Conservation (phyloP, 2,113 vertebrate genomes). For the Sebastes fasciatus region DNA sequence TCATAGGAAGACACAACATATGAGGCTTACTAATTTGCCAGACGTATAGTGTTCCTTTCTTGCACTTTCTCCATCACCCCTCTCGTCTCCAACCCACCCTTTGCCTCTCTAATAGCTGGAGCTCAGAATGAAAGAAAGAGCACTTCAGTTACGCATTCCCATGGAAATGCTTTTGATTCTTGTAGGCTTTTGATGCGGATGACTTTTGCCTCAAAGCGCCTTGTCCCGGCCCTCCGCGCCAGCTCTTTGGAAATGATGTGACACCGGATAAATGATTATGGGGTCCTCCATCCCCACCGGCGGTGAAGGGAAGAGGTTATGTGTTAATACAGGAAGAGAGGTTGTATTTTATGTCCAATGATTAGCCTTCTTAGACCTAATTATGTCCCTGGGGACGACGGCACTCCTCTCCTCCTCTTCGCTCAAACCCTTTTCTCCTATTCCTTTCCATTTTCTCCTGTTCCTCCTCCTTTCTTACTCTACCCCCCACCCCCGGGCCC, state of each 20-base stretch:
- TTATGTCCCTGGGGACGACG: slow-evolving; percentile 85
- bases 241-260: slow-evolving; percentile 66
- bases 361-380: slow-evolving; percentile 88
- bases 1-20: slow-evolving; percentile 55
- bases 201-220: slow-evolving; percentile 51
- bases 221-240: slow-evolving; percentile 49
- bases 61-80: not conserved
- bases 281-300: slow-evolving; percentile 74
- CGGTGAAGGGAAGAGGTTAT: slow-evolving; percentile 74
- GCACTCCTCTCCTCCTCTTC: slow-evolving; percentile 58
- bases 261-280: slow-evolving; percentile 85
- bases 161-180: slow-evolving; percentile 53
- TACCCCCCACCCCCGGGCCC: slow-evolving; percentile 1
- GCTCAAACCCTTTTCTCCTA: slow-evolving; percentile 69
- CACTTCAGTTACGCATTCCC: slow-evolving; percentile 24
- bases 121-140: not conserved
- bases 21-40: slow-evolving; percentile 45
- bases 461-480: slow-evolving; percentile 15
- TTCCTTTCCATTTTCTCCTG: not conserved
- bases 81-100: too few relatives aligned
- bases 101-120: not conserved
- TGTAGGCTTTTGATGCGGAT: slow-evolving; percentile 56
- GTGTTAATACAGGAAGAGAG: slow-evolving; percentile 82
- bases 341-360: slow-evolving; percentile 84
- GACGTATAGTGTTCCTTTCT: slow-evolving; percentile 5